Evolutionary conservation across 2,113 vertebrate genomes (phyloP).

Genomic region (Corvus cornix): DNA sequence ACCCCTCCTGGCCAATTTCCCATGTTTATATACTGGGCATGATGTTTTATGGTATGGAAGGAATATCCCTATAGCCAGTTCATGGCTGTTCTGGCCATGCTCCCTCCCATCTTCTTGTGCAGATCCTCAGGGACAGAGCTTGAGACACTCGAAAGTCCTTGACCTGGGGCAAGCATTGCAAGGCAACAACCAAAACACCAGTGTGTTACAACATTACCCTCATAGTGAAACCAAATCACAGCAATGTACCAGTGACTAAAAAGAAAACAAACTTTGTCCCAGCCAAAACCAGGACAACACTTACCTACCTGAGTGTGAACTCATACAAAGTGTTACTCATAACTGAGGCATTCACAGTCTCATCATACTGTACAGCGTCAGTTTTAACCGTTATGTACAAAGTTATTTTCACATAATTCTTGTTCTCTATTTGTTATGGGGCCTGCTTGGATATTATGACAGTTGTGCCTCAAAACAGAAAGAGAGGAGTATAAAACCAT

Average conservation of each 20-base stretch:
- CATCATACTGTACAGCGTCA: not conserved
- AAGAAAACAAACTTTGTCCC: not conserved
- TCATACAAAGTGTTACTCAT: not conserved
- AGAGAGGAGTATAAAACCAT: not conserved
- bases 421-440: not conserved
- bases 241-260: not conserved
- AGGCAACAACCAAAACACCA: not conserved
- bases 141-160: not conserved
- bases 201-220: not conserved
- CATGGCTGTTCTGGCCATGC: not conserved
- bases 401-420: not conserved
- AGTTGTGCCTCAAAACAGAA: not conserved
- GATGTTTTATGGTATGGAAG: not conserved
- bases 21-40: not conserved
- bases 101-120: not conserved
- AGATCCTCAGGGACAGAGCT: not conserved
- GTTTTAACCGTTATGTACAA: not conserved
- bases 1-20: not conserved
- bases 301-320: not conserved
- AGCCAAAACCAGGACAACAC: not conserved
- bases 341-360: not conserved
- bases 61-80: not conserved
- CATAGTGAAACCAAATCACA: not conserved
- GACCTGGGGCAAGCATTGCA: not conserved
- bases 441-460: not conserved